Percentiles rank a stretch among this genome's conserved stretches.
Evolutionary conservation across 2,113 vertebrate genomes (phyloP).

Genomic region (Acanthisitta chloris): DNA sequence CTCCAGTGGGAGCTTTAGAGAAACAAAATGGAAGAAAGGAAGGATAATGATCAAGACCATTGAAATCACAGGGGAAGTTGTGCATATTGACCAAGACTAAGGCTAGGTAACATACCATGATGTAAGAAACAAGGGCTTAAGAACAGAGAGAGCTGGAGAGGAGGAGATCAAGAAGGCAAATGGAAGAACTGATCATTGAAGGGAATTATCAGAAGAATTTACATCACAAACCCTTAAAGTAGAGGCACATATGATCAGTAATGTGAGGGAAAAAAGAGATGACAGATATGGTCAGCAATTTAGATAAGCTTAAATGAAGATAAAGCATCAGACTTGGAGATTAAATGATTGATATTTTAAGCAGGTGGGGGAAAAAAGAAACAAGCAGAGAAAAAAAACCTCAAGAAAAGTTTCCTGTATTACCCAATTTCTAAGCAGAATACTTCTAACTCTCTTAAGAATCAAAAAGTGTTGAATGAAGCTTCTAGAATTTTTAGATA

Average conservation of each 20-base stretch:
- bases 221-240: neutral
- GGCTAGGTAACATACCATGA: neutral
- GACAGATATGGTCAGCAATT: neutral
- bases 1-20: neutral
- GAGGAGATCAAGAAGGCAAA: neutral
- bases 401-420: neutral
- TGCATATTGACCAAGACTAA: neutral
- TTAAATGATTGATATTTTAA: neutral
- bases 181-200: neutral
- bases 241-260: neutral
- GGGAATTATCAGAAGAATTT: neutral
- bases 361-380: neutral
- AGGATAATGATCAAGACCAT: neutral
- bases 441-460: neutral
- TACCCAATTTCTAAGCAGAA: neutral
- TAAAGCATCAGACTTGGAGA: neutral
- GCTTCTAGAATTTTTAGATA: neutral
- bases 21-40: neutral
- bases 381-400: fast-evolving
- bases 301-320: neutral
- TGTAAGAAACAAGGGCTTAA: neutral
- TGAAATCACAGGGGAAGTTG: neutral
- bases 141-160: neutral
- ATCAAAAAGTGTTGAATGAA: neutral
- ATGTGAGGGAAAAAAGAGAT: neutral